phyloP scores from a whole-genome alignment of 2,888 invertebrate species.

The Chydorus sphaericus region DNA sequence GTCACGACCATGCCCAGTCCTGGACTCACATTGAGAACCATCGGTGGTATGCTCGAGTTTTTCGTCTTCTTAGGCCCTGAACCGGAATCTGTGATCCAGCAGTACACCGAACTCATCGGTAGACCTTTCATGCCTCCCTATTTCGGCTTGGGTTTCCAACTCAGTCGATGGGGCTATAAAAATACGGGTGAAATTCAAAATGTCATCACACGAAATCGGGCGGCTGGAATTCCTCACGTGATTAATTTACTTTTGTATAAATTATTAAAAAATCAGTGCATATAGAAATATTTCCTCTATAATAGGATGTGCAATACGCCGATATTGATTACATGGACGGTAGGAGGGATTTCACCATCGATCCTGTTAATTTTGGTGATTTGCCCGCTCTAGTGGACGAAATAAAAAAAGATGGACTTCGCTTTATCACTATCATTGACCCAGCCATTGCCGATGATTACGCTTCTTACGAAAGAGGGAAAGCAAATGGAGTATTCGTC shows the following conservation, averaged over 20 bases:
- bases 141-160: conserved; percentile 35
- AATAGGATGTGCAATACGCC: conserved; percentile 41
- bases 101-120: conserved; percentile 28
- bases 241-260: not conserved
- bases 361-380: conserved; percentile 21
- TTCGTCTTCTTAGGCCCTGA: conserved; percentile 29
- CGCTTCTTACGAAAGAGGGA: conserved; percentile 4
- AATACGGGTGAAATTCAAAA: conserved; percentile 20
- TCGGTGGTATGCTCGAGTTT: conserved; percentile 29
- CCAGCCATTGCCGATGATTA: conserved; percentile 13
- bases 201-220: conserved; percentile 22
- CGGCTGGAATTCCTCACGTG: conserved; percentile 25
- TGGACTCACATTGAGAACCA: conserved; percentile 34
- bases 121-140: conserved; percentile 32
- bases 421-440: conserved; percentile 20
- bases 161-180: conserved; percentile 26
- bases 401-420: conserved; percentile 22
- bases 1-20: conserved; percentile 29
- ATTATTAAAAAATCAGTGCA: not conserved
- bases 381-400: conserved; percentile 23
- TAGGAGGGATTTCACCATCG: conserved; percentile 28
- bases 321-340: conserved; percentile 32
- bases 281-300: conserved; percentile 14
- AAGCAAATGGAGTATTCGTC: not conserved
- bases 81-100: conserved; percentile 26